phyloP scores from a whole-genome alignment of 2,797 vertebrate species.

The Mormyrops boulengeri region DNA sequence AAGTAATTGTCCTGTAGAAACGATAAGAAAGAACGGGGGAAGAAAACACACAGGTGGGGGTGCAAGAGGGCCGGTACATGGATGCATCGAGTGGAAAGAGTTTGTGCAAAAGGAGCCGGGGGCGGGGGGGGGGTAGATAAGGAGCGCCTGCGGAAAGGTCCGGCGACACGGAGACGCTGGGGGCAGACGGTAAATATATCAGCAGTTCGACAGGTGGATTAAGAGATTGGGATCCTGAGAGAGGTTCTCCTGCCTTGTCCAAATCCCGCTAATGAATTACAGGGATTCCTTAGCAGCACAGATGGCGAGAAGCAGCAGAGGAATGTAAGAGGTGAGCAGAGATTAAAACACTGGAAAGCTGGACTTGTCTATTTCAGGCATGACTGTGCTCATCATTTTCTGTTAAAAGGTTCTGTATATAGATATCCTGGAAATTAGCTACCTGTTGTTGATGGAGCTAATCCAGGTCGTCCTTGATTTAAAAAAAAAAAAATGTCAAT shows the following conservation, averaged over 20 bases:
- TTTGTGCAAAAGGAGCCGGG: conserved; percentile 18
- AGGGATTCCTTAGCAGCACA: neutral
- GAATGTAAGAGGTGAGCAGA: neutral
- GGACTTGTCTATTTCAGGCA: neutral
- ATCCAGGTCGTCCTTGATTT: neutral
- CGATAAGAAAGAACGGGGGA: neutral
- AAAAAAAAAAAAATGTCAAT: neutral
- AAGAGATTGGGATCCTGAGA: neutral
- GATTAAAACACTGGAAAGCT: neutral
- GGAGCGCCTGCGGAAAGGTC: neutral
- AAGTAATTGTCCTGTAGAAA: conserved; percentile 35
- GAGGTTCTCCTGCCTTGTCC: neutral
- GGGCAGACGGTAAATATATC: neutral
- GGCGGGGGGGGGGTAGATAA: neutral
- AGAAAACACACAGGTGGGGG: neutral
- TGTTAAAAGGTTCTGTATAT: neutral
- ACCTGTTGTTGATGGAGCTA: neutral
- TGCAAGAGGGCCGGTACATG: neutral
- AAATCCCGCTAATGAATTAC: neutral
- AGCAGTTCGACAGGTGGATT: neutral
- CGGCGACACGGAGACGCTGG: neutral
- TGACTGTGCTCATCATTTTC: neutral
- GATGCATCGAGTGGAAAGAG: neutral
- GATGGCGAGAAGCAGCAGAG: conserved; percentile 22
- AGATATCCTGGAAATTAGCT: neutral